Percentiles rank a stretch among this genome's conserved stretches.
These are phyloP conservation scores for Arctia plantaginis DNA, from an alignment of 2,888 invertebrate species.

Conservation along the genomic window DNA sequence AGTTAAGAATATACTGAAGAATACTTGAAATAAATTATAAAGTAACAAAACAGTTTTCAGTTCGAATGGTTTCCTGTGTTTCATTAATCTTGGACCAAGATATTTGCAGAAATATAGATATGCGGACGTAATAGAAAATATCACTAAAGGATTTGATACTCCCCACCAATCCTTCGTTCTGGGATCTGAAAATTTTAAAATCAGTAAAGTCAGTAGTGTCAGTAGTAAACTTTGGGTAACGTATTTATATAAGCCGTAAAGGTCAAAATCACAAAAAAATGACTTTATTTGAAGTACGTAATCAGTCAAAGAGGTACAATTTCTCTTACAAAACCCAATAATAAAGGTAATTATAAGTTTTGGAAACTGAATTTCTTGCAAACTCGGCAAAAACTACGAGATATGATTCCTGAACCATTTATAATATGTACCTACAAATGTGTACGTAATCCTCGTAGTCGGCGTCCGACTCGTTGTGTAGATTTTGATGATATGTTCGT, in stretches of 20 bases:
- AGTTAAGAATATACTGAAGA: constrained; percentile 33
- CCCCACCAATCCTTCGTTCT: constrained; percentile 50
- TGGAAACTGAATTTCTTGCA: no score
- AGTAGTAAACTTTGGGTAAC: no score
- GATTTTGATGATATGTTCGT: no score
- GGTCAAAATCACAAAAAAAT: not conserved
- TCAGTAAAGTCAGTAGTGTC: not conserved
- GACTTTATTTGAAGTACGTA: no score
- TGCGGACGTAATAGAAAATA: constrained; percentile 30
- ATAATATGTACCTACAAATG: no score
- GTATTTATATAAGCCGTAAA: not conserved
- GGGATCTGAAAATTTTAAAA: constrained; percentile 49
- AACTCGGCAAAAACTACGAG: no score
- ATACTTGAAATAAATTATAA: constrained; percentile 91
- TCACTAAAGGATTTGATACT: constrained; percentile 37
- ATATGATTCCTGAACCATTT: no score
- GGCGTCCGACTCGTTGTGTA: no score
- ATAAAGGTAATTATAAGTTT: no score
- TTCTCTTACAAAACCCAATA: no score
- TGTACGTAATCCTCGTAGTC: no score
- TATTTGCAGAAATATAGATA: constrained; percentile 44
- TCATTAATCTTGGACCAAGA: constrained; percentile 76
- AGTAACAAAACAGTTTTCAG: constrained; percentile 88
- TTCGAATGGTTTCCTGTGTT: constrained; percentile 88
- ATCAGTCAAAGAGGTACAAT: no score